A percentile compares a stretch with the other conserved stretches of the same genome.
Evolutionary conservation across 2,888 invertebrate species (phyloP).

Genomic region (Apocheima hispidaria): DNA sequence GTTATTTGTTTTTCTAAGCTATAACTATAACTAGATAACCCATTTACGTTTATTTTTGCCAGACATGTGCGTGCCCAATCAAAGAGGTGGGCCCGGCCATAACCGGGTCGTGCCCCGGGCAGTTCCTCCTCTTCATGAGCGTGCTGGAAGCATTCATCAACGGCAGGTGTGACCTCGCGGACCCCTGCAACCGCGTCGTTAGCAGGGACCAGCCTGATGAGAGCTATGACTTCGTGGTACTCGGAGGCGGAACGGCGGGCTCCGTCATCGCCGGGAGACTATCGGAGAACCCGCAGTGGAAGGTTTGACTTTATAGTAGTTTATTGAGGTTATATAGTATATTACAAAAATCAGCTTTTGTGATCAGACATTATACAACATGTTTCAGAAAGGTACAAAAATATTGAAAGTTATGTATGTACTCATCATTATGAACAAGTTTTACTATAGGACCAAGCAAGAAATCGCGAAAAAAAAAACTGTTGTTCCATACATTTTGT

Average conservation of each 20-base stretch:
- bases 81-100: constrained; percentile 86
- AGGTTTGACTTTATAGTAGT: constrained; percentile 67
- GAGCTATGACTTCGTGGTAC: constrained; percentile 88
- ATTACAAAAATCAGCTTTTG: too few species aligned
- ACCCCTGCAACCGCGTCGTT: constrained; percentile 86
- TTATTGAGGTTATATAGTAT: too few species aligned
- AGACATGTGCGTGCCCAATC: constrained; percentile 85
- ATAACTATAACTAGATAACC: too few species aligned
- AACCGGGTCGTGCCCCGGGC: constrained; percentile 85
- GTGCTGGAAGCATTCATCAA: constrained; percentile 87
- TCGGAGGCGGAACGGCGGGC: constrained; percentile 89
- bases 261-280: constrained; percentile 88
- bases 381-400: too few species aligned
- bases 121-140: constrained; percentile 88
- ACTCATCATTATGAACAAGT: too few species aligned
- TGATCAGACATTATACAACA: too few species aligned
- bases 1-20: background rate
- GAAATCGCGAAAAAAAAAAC: too few species aligned
- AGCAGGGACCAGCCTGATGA: constrained; percentile 72
- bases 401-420: too few species aligned
- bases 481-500: too few species aligned
- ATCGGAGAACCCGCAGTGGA: constrained; percentile 89
- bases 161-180: constrained; percentile 85
- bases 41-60: constrained; percentile 48
- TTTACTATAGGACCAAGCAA: too few species aligned